Evolutionary conservation across 2,113 vertebrate species (phyloP).

Genomic region (Galeopterus variegatus): DNA sequence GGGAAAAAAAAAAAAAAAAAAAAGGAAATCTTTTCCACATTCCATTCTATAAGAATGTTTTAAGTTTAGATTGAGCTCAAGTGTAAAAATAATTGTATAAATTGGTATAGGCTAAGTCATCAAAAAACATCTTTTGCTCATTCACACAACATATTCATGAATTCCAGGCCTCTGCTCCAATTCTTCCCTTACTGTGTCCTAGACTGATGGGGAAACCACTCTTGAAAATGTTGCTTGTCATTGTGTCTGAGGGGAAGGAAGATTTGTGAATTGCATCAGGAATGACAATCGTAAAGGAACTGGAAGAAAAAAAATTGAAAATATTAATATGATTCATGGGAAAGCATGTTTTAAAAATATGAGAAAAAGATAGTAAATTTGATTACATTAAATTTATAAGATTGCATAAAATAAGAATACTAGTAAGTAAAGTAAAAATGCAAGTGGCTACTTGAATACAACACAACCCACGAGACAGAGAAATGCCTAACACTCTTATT

Average conservation of each 20-base stretch:
- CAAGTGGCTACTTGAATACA: not conserved
- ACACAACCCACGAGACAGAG: no score
- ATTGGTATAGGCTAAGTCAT: not conserved
- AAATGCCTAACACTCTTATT: not conserved
- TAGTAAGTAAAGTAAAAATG: not conserved
- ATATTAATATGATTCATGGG: not conserved
- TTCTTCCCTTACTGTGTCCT: no score
- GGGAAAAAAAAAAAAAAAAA: no score
- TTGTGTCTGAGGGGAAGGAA: not conserved
- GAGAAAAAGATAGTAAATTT: not conserved
- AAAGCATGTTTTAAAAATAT: not conserved
- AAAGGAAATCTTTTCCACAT: not conserved
- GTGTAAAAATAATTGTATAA: not conserved
- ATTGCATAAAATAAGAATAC: not conserved
- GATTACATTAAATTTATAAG: not conserved
- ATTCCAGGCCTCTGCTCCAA: not conserved
- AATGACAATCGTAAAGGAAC: not conserved
- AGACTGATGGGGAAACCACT: not conserved
- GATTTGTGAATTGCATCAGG: not conserved
- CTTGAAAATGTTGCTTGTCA: not conserved
- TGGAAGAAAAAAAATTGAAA: not conserved
- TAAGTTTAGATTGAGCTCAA: not conserved
- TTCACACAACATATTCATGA: not conserved
- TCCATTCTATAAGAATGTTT: not conserved
- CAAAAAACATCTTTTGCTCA: not conserved